Evolutionary conservation across 64 coral and sea anemone genomes (phyloP), one percentile per base, ranked within the genome.

Genomic region (Astreopora myriophthalma): DNA sequence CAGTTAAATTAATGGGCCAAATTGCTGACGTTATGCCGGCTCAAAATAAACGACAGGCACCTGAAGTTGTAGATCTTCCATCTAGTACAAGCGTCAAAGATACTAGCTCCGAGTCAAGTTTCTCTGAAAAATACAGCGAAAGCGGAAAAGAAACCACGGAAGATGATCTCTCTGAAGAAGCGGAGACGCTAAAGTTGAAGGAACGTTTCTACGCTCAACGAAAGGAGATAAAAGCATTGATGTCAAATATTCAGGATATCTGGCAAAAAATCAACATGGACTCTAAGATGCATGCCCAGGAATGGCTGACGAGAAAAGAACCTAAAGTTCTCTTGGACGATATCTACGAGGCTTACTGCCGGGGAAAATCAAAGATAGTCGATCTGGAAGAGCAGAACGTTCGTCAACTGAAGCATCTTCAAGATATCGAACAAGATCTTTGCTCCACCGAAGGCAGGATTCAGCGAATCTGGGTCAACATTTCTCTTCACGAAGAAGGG

Each of bases 371-470:
- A 63, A 83, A 62, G 30, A 33, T 65, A 38, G 52, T 34, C 12
- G 57, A 83, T 64, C 38, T 83, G 34, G 32, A 83, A 37, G 79
- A 83, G 19, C 79, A 83, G 55, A 83, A 83, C 39, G 32, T 20
- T 64, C 52, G 79, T 1, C 79, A 37, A 13, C 33, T 64, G 20
- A 83, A 16, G 17, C 30, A 83, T 83, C 32, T 83, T 8, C 32
- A 65, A 25, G 57, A 63, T 4, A 32, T 83, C 7, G 30, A 83
- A 38, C 55, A 83, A 65, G 79, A 57, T 28, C 57, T 64, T 13
- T 83, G 79, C 57, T 34, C 58, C 2, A 83, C 79, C 22, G 52
- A 64, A 25, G 79, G 79, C 12, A 83, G 34, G 30, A 40, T 83
- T 38, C 79, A 65, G 6, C 57, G 79, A 2, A 60, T 83, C 25